A percentile compares a stretch with the other conserved stretches of the same genome.
Conservation (phyloP, 2,797 vertebrate genomes). For the Brotula barbata region DNA sequence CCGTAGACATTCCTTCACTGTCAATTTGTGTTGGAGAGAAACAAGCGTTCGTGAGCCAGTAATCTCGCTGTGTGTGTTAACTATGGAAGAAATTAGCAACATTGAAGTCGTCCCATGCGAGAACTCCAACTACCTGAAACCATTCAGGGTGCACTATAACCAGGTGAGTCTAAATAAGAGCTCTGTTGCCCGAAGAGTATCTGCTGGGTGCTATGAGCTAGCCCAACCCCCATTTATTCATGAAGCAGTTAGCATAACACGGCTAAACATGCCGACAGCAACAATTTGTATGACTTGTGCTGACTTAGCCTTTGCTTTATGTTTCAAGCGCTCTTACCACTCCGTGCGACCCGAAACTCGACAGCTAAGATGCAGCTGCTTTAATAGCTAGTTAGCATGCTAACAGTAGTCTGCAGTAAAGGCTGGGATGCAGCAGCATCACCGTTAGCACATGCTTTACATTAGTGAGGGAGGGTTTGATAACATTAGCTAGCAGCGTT, state of each 20-base stretch:
- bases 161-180: slow-evolving; percentile 74
- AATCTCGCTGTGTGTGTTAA: slow-evolving; percentile 43
- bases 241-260: slow-evolving; percentile 56
- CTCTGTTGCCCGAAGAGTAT: slow-evolving; percentile 31
- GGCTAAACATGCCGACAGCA: slow-evolving; percentile 34
- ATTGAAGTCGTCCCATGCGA: slow-evolving; percentile 83
- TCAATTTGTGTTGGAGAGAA: slow-evolving; percentile 68
- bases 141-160: slow-evolving; percentile 81
- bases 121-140: slow-evolving; percentile 84
- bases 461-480: slow-evolving; percentile 43
- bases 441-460: slow-evolving; percentile 66
- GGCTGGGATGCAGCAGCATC: slow-evolving; percentile 38
- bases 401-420: slow-evolving; percentile 54
- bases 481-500: slow-evolving; percentile 6
- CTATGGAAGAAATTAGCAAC: slow-evolving; percentile 84
- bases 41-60: slow-evolving; percentile 58
- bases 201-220: slow-evolving; percentile 64
- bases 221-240: slow-evolving; percentile 76
- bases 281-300: neutral
- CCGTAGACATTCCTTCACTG: slow-evolving; percentile 71
- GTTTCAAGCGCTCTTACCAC: neutral
- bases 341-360: neutral
- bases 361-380: slow-evolving; percentile 18
- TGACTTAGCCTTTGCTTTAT: rapidly evolving
- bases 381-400: slow-evolving; percentile 44